phyloP scores from a whole-genome alignment of 2,113 vertebrate genomes.

The Toxostoma redivivum region DNA sequence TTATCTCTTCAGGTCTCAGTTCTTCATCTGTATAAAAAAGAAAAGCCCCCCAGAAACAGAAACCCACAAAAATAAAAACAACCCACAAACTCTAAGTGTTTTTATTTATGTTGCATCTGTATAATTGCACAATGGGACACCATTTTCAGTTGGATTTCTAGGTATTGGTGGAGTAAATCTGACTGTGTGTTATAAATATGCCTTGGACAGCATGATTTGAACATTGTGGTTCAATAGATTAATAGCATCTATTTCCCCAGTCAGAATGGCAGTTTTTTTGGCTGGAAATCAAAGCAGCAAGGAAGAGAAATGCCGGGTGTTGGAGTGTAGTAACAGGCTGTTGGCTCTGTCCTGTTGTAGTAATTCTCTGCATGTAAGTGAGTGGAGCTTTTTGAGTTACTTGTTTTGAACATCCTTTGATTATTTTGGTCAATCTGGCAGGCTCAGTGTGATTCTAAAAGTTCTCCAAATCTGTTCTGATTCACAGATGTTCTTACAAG shows the following conservation, averaged over 20 bases:
- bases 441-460: neutral
- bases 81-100: neutral
- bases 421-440: neutral
- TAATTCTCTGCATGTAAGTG: neutral
- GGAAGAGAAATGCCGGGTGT: neutral
- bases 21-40: neutral
- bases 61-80: neutral
- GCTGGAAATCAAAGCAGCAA: neutral
- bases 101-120: neutral
- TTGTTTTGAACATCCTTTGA: neutral
- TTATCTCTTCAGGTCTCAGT: neutral
- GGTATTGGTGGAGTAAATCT: neutral
- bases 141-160: neutral
- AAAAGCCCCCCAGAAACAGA: neutral
- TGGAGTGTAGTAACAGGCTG: neutral
- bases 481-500: neutral
- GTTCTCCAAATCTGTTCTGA: neutral
- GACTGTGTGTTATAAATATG: neutral
- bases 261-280: neutral
- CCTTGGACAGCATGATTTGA: neutral
- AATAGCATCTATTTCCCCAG: neutral
- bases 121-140: neutral
- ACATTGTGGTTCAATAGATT: neutral
- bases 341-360: neutral
- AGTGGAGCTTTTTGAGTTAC: neutral